A percentile compares a stretch with the other conserved stretches of the same genome.
Conservation (phyloP, 2,113 vertebrate genomes). For the Triplophysa siluroides region DNA sequence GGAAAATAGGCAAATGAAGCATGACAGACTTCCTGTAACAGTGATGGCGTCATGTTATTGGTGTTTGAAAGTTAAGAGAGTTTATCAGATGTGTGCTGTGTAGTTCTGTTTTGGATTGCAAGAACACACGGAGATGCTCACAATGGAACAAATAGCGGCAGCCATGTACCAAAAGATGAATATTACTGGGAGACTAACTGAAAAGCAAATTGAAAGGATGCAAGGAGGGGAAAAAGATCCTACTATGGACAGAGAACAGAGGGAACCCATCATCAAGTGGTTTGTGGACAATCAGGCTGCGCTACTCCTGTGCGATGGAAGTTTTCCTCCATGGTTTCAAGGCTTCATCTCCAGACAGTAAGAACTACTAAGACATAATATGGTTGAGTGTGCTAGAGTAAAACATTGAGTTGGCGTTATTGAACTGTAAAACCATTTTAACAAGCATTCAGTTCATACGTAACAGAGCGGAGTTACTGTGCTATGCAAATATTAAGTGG, state of each 20-base stretch:
- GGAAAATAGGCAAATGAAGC: constrained; percentile 47
- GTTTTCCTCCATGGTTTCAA: constrained; percentile 83
- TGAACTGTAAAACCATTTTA: not conserved
- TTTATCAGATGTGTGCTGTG: not conserved
- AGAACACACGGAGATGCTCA: constrained; percentile 13
- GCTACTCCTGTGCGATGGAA: constrained; percentile 66
- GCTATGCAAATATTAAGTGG: constrained; percentile 6
- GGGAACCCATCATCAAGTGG: constrained; percentile 75
- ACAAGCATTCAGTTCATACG: not conserved
- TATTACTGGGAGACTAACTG: constrained; percentile 14
- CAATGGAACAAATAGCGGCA: constrained; percentile 38
- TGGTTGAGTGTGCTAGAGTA: not conserved
- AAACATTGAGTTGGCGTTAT: not conserved
- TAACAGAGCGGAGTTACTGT: not conserved
- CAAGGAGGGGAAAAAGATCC: constrained; percentile 28
- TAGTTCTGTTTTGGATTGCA: not conserved
- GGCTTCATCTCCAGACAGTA: constrained; percentile 85
- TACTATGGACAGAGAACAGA: constrained; percentile 56
- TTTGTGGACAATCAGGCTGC: constrained; percentile 81
- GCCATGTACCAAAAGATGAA: constrained; percentile 17
- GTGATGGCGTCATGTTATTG: not conserved
- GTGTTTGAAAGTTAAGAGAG: not conserved
- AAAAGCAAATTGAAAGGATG: not conserved
- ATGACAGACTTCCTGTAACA: constrained; percentile 21
- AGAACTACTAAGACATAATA: constrained; percentile 51